Conservation (phyloP, 2,888 invertebrate genomes). For the Sphaerophoria taeniata region DNA sequence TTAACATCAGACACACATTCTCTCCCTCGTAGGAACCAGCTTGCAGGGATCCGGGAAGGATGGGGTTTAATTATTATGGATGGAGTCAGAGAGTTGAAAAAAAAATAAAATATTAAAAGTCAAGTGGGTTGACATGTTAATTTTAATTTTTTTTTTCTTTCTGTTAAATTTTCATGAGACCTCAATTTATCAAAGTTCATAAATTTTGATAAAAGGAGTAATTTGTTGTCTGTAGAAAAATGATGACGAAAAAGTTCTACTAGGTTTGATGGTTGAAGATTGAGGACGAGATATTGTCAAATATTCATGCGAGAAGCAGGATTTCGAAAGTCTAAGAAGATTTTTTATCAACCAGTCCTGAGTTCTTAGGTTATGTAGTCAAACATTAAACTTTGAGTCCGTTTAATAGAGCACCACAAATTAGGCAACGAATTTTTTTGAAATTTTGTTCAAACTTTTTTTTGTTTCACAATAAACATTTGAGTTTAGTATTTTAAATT, state of each 20-base stretch:
- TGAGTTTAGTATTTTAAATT: too few species aligned
- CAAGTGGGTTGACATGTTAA: conserved; percentile 42
- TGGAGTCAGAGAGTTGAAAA: conserved; percentile 2
- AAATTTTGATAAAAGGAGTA: neutral
- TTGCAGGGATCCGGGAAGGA: neutral
- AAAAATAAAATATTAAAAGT: conserved; percentile 11
- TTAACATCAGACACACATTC: conserved; percentile 13
- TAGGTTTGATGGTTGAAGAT: neutral
- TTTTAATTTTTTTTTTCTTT: conserved; percentile 25
- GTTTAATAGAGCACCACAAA: too few species aligned
- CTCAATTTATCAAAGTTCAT: conserved; percentile 23
- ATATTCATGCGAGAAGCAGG: too few species aligned
- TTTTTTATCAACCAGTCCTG: too few species aligned
- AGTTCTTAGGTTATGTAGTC: too few species aligned
- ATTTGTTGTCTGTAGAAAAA: neutral
- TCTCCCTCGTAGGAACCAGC: neutral
- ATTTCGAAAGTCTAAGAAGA: too few species aligned
- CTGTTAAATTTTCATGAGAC: conserved; percentile 2
- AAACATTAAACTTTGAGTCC: too few species aligned
- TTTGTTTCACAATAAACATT: too few species aligned
- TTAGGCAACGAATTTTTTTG: too few species aligned
- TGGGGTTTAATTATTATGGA: conserved; percentile 36
- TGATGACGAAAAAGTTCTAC: neutral
- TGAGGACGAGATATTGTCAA: neutral
- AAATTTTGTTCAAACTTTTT: too few species aligned